Percentiles rank a stretch among this genome's conserved stretches.
Conservation (phyloP, 2,888 invertebrate species). For the Eupithecia pulchellata region DNA sequence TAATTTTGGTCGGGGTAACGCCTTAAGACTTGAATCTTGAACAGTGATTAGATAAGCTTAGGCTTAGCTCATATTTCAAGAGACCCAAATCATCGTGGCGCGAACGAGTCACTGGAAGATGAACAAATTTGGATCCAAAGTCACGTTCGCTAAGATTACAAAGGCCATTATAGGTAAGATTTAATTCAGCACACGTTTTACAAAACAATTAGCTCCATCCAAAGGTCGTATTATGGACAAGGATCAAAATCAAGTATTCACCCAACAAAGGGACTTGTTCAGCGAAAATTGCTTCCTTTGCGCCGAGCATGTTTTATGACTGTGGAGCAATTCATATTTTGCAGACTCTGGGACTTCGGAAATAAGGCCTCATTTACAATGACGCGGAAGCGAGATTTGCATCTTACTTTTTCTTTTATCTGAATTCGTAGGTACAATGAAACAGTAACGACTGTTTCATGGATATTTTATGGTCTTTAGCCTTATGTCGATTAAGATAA, state of each 20-base stretch:
- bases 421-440: constrained; percentile 26
- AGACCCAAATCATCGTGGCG: neutral
- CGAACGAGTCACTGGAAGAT: neutral
- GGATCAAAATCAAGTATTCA: constrained; percentile 59
- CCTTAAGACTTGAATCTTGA: neutral
- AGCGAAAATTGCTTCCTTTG: constrained; percentile 61
- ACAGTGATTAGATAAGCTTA: neutral
- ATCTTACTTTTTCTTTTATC: constrained; percentile 18
- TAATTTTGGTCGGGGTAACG: too few relatives aligned
- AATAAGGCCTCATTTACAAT: constrained; percentile 35
- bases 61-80: neutral
- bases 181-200: constrained; percentile 31
- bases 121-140: constrained; percentile 6
- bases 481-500: neutral
- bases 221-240: constrained; percentile 50
- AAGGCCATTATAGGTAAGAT: neutral
- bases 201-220: constrained; percentile 43
- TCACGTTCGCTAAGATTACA: constrained; percentile 13
- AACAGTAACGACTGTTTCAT: constrained; percentile 18
- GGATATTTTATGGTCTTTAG: constrained; percentile 11
- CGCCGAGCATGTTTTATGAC: constrained; percentile 58
- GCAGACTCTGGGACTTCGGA: constrained; percentile 54
- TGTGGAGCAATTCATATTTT: constrained; percentile 60
- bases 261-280: constrained; percentile 58
- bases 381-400: constrained; percentile 20